Conservation (phyloP, 2,888 invertebrate genomes). For the Morpho deidamia region DNA sequence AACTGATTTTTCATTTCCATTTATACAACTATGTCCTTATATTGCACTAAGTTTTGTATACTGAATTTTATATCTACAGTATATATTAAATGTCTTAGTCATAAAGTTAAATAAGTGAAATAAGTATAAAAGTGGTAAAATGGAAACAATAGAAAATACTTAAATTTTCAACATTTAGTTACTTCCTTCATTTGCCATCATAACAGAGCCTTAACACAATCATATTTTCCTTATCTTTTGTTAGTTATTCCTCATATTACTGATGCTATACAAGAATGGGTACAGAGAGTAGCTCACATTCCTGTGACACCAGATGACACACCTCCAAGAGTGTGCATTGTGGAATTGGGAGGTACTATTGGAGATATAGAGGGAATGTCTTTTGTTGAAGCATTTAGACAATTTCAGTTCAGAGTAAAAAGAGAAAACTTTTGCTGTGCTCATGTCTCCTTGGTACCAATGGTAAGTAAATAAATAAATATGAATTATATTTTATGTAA, state of each 20-base stretch:
- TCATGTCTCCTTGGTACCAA: conserved; percentile 97
- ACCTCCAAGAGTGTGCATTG: conserved; percentile 88
- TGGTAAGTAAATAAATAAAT: conserved; percentile 72
- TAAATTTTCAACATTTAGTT: no score
- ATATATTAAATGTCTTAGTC: no score
- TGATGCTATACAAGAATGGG: conserved; percentile 99
- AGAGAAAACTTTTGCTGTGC: conserved; percentile 97
- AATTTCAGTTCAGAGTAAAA: conserved; percentile 96
- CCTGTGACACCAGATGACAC: conserved; percentile 87
- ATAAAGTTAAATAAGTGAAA: no score
- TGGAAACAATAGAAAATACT: no score
- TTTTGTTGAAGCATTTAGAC: conserved; percentile 98
- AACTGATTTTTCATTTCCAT: no score
- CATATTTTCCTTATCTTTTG: not conserved
- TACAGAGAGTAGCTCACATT: conserved; percentile 91
- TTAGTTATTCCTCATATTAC: conserved; percentile 98
- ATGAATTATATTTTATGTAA: not conserved
- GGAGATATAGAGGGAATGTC: conserved; percentile 99
- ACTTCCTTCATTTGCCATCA: no score
- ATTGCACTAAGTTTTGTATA: no score
- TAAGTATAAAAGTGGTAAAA: no score
- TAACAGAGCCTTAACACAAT: no score
- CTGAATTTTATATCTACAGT: no score
- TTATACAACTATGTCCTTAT: no score
- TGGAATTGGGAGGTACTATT: conserved; percentile 98